These are phyloP conservation scores for Recurvirostra avosetta DNA, from an alignment of 2,113 vertebrate genomes.

Conservation along the genomic window DNA sequence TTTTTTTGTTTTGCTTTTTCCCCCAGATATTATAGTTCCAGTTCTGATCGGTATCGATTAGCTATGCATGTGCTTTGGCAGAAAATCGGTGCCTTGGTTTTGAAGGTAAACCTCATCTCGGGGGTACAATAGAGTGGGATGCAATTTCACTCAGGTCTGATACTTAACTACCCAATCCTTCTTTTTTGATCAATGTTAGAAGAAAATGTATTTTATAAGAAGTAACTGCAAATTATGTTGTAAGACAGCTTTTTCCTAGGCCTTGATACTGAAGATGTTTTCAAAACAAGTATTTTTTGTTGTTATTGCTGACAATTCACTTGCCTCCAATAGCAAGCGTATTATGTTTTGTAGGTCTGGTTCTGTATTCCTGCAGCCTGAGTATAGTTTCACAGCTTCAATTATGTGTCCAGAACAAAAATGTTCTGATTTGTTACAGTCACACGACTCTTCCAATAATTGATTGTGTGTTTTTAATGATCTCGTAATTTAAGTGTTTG, in stretches of 20 bases:
- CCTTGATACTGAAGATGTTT: not conserved
- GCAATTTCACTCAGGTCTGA: not conserved
- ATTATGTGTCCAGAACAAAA: not conserved
- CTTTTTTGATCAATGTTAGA: not conserved
- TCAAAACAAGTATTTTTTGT: too few relatives aligned
- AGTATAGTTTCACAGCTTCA: not conserved
- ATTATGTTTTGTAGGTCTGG: accelerated
- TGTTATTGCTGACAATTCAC: not conserved
- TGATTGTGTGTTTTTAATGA: not conserved
- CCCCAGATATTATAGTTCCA: not conserved
- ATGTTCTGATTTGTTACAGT: not conserved
- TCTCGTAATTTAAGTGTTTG: not conserved
- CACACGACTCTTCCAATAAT: not conserved
- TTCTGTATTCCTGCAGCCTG: not conserved
- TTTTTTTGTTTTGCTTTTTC: not conserved
- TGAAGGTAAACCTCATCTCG: not conserved
- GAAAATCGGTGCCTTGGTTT: not conserved
- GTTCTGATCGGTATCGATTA: not conserved
- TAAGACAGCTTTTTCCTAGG: not conserved
- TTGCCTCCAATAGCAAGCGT: not conserved
- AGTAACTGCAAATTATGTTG: not conserved
- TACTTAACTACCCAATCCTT: too few relatives aligned
- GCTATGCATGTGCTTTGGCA: not conserved
- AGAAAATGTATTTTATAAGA: not conserved
- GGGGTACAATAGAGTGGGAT: not conserved